Evolutionary conservation across 2,113 vertebrate species (phyloP).

Genomic region (Macaca mulatta): DNA sequence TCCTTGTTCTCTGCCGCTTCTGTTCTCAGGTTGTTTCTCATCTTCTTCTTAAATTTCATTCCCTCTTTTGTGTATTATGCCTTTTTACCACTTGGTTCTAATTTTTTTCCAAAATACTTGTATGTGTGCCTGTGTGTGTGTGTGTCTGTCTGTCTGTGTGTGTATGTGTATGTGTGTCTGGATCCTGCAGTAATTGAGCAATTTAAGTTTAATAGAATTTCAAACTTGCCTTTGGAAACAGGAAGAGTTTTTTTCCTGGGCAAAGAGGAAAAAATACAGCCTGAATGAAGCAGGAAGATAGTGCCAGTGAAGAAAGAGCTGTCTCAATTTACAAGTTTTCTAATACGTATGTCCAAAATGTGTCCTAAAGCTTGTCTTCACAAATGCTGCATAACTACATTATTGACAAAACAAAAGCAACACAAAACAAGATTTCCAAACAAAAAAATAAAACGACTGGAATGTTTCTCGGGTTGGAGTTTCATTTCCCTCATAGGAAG

Average conservation of each 20-base stretch:
- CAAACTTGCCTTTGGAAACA: constrained; percentile 61
- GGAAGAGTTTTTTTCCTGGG: constrained; percentile 12
- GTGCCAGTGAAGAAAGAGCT: constrained; percentile 16
- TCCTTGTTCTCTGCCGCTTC: background rate
- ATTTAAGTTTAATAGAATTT: constrained; percentile 69
- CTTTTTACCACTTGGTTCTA: background rate
- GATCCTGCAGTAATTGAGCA: background rate
- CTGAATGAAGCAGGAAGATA: constrained; percentile 75
- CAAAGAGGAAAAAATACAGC: constrained; percentile 45
- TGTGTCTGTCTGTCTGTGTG: background rate
- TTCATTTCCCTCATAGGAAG: background rate
- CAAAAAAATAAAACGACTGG: background rate
- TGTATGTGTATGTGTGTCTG: background rate
- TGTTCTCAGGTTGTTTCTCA: background rate
- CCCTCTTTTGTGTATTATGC: constrained; percentile 42
- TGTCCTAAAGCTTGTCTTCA: constrained; percentile 53
- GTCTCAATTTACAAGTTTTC: constrained; percentile 60
- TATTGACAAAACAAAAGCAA: constrained; percentile 6
- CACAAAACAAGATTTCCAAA: background rate
- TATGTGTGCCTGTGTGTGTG: background rate
- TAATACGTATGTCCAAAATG: constrained; percentile 47
- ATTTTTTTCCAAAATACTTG: background rate
- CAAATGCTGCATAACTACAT: background rate
- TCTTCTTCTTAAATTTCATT: constrained; percentile 41
- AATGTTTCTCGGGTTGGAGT: background rate